Evolutionary conservation across 2,113 vertebrate genomes (phyloP), one percentile per base, ranked within the genome.

Genomic region (Cheirogaleus medius): DNA sequence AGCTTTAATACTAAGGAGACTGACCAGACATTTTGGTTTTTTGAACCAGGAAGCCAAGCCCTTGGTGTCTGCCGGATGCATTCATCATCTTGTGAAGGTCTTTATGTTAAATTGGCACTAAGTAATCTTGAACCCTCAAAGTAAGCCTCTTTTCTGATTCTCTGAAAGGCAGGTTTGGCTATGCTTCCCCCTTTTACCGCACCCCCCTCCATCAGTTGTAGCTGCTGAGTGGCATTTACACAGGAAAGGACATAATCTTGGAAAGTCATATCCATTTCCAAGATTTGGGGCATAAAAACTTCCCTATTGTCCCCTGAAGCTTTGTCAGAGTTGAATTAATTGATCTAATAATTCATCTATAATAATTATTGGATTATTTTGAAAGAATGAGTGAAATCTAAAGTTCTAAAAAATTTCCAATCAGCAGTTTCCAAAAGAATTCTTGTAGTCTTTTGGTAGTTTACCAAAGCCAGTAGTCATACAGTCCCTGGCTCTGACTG

Each of bases 381-480:
- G 77, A 44, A 94, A 80, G 66, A 86, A 37, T 44, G 49, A 76
- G 1, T 66, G 12, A 87, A 15, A 52, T 83, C 39, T 34, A 34
- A 81, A 17, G 29, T 81, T 82, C 93, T 77, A 14, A 32, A 73
- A 74, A 63, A 81, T 89, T 96, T 77, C 18, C 18, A 76, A 20
- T 87, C 7, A 78, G 9, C 73, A 63, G 23, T 77, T n/a, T n/a
- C n/a, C n/a, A n/a, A n/a, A 54, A n/a, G 54, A 54, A 77, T 78
- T 78, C 6, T 78, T 78, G 39, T 68, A 86, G 37, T 89, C 42
- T 92, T 5, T 34, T 93, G 11, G 49, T 94, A 54, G 71, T 60
- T 93, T 87, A 66, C 23, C 73, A 95, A 85, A 94, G 60, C 81
- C 85, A n/a, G 14, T 85, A n/a, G 14, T 85, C 63, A 88, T 58